Evolutionary conservation across 2,113 vertebrate species (phyloP).

Genomic region (Lathamus discolor): DNA sequence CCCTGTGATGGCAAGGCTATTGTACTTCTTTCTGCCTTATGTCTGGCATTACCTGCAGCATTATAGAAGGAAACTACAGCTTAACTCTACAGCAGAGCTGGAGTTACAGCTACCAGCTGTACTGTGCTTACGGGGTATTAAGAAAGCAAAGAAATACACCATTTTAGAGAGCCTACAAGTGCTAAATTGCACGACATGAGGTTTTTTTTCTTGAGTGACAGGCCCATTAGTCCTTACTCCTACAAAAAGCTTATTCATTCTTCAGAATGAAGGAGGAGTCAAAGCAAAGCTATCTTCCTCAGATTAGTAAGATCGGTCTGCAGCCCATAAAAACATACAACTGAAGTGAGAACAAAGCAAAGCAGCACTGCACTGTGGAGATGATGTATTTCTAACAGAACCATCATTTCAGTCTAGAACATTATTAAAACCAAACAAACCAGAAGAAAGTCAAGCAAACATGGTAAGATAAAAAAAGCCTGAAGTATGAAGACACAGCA

Average conservation of each 20-base stretch:
- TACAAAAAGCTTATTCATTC: background rate
- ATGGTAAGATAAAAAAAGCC: background rate
- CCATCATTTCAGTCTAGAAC: background rate
- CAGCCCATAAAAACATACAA: background rate
- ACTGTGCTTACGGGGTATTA: background rate
- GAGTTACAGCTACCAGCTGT: background rate
- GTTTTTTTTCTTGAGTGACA: fast-evolving
- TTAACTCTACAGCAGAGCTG: background rate
- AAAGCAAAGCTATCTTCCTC: background rate
- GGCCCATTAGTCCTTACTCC: background rate
- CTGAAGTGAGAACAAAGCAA: background rate
- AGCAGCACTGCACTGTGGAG: background rate
- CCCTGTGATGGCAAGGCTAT: background rate
- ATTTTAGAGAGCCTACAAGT: background rate
- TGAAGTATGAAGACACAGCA: background rate
- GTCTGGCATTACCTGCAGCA: background rate
- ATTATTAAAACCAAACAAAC: background rate
- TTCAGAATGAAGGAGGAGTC: background rate
- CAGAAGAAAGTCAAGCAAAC: background rate
- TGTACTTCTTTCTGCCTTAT: background rate
- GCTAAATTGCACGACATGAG: background rate
- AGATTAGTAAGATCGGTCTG: background rate
- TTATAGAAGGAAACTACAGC: background rate
- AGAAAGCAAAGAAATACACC: background rate
- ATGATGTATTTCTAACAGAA: background rate